A percentile compares a stretch with the other conserved stretches of the same genome.
Evolutionary conservation across 2,113 vertebrate species (phyloP).

Genomic region (Rynchops niger): DNA sequence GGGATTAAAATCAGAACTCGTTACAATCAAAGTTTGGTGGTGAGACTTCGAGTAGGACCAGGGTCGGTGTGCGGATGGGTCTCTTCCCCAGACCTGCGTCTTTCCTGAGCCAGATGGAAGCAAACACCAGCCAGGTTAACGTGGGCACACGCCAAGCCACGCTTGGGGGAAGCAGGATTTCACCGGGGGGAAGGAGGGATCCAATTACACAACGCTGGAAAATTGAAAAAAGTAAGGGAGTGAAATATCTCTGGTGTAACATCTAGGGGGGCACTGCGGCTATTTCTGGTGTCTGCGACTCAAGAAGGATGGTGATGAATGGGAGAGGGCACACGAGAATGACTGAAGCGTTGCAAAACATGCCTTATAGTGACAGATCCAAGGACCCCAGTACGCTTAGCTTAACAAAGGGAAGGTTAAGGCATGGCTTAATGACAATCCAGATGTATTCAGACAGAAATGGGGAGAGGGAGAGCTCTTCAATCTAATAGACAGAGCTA

Average conservation of each 20-base stretch:
- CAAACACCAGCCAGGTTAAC: not conserved
- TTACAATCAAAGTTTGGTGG: not conserved
- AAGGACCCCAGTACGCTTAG: constrained; percentile 61
- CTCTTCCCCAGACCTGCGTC: not conserved
- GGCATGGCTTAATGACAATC: constrained; percentile 54
- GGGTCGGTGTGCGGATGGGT: fast-evolving
- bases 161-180: not conserved
- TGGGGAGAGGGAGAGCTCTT: constrained; percentile 33
- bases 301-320: constrained; percentile 44
- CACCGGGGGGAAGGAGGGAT: not conserved
- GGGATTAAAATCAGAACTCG: constrained; percentile 11
- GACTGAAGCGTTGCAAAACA: constrained; percentile 54
- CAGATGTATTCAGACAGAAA: constrained; percentile 51
- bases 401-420: constrained; percentile 70
- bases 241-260: constrained; percentile 40
- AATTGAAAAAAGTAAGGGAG: not conserved
- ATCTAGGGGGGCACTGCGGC: constrained; percentile 30
- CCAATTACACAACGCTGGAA: not conserved
- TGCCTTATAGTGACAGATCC: constrained; percentile 64
- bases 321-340: constrained; percentile 43
- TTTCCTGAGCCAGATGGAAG: not conserved
- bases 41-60: not conserved
- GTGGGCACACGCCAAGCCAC: not conserved
- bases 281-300: constrained; percentile 22
- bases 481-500: constrained; percentile 59